A percentile compares a stretch with the other conserved stretches of the same genome.
Conservation (phyloP, 1,140 invertebrate genomes). For the Propsilocerus akamusi region DNA sequence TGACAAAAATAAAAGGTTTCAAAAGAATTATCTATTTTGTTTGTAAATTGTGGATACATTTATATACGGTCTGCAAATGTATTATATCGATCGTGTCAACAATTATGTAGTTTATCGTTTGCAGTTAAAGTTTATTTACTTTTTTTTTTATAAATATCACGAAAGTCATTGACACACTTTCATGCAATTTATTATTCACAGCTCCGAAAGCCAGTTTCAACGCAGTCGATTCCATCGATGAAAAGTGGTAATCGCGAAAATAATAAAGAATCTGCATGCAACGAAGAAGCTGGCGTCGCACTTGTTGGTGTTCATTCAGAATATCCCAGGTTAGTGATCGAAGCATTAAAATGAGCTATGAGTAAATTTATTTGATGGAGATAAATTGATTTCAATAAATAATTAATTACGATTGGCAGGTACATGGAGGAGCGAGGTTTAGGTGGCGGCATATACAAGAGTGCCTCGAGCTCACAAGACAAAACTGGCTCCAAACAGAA, state of each 20-base stretch:
- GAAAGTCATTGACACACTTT: neutral
- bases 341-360: too few relatives aligned
- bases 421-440: conserved; percentile 61
- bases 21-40: too few relatives aligned
- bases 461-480: conserved; percentile 42
- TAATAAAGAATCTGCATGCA: conserved; percentile 26
- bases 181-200: conserved; percentile 30
- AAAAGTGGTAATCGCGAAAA: conserved; percentile 48
- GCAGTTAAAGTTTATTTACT: neutral
- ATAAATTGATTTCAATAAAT: neutral
- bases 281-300: conserved; percentile 60
- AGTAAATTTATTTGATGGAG: neutral
- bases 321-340: conserved; percentile 40
- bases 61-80: too few relatives aligned
- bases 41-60: too few relatives aligned
- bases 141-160: neutral
- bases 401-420: conserved; percentile 9
- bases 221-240: conserved; percentile 86
- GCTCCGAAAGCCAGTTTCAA: conserved; percentile 92
- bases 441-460: conserved; percentile 39
- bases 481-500: conserved; percentile 63
- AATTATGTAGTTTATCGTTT: neutral
- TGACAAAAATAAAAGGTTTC: too few relatives aligned
- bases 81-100: neutral
- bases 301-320: conserved; percentile 69